Base-by-base conservation (phyloP, 2,888 invertebrate genomes). In the Diogma glabrata region DNA sequence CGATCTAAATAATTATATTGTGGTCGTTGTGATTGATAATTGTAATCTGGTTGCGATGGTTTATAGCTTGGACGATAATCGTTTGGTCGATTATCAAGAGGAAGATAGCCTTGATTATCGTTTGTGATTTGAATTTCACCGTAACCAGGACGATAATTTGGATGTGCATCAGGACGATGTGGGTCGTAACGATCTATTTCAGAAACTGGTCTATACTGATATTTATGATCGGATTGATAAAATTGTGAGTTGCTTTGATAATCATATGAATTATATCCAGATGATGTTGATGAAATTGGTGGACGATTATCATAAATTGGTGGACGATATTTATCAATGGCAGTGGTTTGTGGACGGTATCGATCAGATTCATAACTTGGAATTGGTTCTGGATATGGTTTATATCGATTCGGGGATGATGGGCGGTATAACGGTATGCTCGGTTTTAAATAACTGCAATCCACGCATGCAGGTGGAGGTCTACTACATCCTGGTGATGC, bases 401-500 rank as follows among this genome's bases (percentile, higher is more conserved):
- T 60, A 54, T 63, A 61, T 2, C 57, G 60, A 54, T 63, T 62
- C 3, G 59, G 59, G 2, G 56, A 56, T 51, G 60, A 60, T 14
- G 70, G 70, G 38, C 67, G 66, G 43, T 64, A 63, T 3, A 66
- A 59, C 26, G 61, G 61, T 36, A 60, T 59, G 20, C 58, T 60
- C 8, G 64, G 54, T 0, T 65, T 63, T 3, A 60, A 59, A 53
- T 64, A 64, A 30, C 63, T 60, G 47, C 70, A 70, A 50, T 70
- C 67, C 47, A 63, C 62, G 43, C 70, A 70, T 22, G 23, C 48
- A 10, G 60, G 53, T 51, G 63, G 64, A 9, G 66, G 63, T 2
- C 71, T 60, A 20, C 14, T 20, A 61, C 81, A 82, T 59, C 79
- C 75, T 0, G 78, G 76, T 51, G 78, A 79, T 52, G 83, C 84